Evolutionary conservation across 2,888 invertebrate genomes (phyloP), one percentile per base, ranked within the genome.

Genomic region (Labia minor): DNA sequence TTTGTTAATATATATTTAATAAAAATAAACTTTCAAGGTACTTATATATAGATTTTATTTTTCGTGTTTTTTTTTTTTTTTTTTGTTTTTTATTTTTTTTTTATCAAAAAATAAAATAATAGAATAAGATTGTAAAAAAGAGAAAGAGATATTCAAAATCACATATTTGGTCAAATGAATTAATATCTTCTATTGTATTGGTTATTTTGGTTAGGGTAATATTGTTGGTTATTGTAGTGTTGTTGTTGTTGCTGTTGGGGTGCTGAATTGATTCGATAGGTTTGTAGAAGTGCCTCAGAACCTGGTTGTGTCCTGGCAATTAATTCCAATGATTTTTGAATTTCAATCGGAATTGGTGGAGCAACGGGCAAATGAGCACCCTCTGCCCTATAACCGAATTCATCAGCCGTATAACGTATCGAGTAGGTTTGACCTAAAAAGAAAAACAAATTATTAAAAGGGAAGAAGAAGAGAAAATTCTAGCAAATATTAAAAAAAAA

Each of bases 331-430:
- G 72, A 72, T 63, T 71, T 71, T n/a, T 70, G 67, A 65, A 73
- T 73, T 19, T 71, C 72, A 63, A 70, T 70, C 11, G 73, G 73
- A 61, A 73, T 71, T 20, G 79, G 79, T 1, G 79, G 78, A 11
- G 80, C 78, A 37, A 79, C 79, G 49, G 80, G 80, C 68, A 80
- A 77, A 67, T 80, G 80, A 0, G 79, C 79, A 61, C 80, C 79
- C 70, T 80, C 78, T 21, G 80, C 79, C 65, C 80, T 76, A 73
- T 76, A 80, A 21, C 80, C 80, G 69, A 80, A 79, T 72, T 80
- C 79, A 71, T 80, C 79, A 61, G 80, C 80, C 65, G 79, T 76
- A 70, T 81, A 80, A 66, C 75, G 80, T 65, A 84, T 80, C 64
- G 82, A 80, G 69, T 49, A 49, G 2, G 49, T 49, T 11, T 49